Percentiles rank a stretch among this genome's conserved stretches.
These are phyloP conservation scores for Malthinus seriepunctatus DNA, from an alignment of 2,888 invertebrate genomes.

Conservation along the genomic window DNA sequence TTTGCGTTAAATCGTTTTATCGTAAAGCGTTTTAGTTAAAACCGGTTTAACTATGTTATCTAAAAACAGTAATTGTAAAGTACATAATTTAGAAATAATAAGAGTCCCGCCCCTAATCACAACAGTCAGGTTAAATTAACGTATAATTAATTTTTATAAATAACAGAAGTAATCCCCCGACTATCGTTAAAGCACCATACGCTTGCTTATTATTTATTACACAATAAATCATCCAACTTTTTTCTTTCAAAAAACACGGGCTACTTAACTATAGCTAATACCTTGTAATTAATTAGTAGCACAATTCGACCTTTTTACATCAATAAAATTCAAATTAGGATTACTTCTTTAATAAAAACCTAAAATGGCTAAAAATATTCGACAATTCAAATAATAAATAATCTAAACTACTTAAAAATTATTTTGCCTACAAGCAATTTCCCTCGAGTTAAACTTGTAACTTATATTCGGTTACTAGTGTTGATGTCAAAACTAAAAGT, in stretches of 20 bases:
- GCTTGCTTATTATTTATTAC: not conserved
- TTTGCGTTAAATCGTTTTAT: too few relatives aligned
- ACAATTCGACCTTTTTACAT: constrained; percentile 5
- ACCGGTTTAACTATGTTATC: too few relatives aligned
- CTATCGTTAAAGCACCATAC: constrained; percentile 27
- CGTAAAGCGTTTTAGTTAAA: too few relatives aligned
- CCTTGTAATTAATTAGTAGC: not conserved
- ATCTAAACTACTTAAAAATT: too few relatives aligned
- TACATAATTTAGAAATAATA: not conserved
- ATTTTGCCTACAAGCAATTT: too few relatives aligned
- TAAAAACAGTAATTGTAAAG: too few relatives aligned
- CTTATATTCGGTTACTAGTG: too few relatives aligned
- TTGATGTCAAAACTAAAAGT: too few relatives aligned
- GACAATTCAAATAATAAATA: too few relatives aligned
- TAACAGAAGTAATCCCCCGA: constrained; percentile 27
- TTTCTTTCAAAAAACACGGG: not conserved
- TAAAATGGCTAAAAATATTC: too few relatives aligned
- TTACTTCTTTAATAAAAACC: not conserved
- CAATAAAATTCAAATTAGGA: not conserved
- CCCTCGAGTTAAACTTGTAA: too few relatives aligned
- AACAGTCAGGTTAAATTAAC: constrained; percentile 2
- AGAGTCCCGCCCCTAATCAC: constrained; percentile 12
- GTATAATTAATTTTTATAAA: constrained; percentile 10
- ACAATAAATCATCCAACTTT: not conserved
- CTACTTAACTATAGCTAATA: not conserved